Percentiles rank a stretch among this genome's conserved stretches.
These are phyloP conservation scores for Myotis planiceps DNA, from an alignment of 2,797 vertebrate species.

Conservation along the genomic window DNA sequence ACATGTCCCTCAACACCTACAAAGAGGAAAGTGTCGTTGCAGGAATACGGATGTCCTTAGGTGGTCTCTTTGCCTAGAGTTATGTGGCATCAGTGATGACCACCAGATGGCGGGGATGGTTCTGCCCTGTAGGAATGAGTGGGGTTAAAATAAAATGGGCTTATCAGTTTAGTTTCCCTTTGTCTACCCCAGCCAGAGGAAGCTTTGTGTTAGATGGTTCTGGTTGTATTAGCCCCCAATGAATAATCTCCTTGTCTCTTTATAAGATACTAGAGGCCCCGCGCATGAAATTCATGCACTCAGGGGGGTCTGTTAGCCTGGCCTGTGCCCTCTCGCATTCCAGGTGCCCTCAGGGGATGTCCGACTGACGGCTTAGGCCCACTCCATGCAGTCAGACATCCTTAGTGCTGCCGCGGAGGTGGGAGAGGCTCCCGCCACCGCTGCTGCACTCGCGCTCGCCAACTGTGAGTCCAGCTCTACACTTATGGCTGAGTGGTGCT, in stretches of 20 bases:
- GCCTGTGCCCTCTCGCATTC: too few relatives aligned
- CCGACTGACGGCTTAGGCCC: too few relatives aligned
- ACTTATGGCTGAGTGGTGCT: too few relatives aligned
- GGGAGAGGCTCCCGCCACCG: too few relatives aligned
- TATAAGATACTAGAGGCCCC: neutral
- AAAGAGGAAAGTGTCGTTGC: neutral
- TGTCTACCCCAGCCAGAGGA: neutral
- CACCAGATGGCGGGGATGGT: neutral
- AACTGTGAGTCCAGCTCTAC: too few relatives aligned
- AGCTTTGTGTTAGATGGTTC: neutral
- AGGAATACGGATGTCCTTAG: neutral
- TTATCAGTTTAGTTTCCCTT: neutral
- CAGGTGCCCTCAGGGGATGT: too few relatives aligned
- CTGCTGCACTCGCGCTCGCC: too few relatives aligned
- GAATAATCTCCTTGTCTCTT: neutral
- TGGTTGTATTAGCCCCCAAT: neutral
- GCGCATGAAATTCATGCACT: too few relatives aligned
- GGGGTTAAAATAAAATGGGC: neutral
- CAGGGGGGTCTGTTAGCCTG: too few relatives aligned
- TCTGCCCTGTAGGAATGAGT: neutral
- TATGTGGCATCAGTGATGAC: neutral
- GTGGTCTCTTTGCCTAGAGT: neutral
- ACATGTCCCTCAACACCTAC: neutral
- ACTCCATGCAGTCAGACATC: too few relatives aligned
- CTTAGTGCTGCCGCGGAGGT: too few relatives aligned